phyloP scores from a whole-genome alignment of 1,140 invertebrate species.

The Acromyrmex echinatior region DNA sequence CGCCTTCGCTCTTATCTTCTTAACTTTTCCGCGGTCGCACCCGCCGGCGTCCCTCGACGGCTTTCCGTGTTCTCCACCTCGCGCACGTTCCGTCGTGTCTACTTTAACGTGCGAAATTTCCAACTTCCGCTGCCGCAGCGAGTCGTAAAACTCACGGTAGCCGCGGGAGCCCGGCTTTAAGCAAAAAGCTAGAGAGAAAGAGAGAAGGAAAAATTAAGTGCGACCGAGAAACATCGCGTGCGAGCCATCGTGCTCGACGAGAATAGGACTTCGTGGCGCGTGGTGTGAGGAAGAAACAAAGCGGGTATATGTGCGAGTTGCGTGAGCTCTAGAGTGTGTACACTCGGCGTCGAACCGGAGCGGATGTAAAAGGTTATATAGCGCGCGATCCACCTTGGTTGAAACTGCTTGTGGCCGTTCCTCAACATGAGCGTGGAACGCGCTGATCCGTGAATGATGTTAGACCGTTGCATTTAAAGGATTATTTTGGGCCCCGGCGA shows the following conservation, averaged over 20 bases:
- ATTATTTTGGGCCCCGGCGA: neutral
- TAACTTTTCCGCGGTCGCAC: conserved; percentile 78
- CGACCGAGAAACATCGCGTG: conserved; percentile 61
- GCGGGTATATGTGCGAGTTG: conserved; percentile 17
- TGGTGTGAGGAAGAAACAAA: conserved; percentile 24
- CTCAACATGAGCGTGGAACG: conserved; percentile 64
- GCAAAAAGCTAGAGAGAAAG: conserved; percentile 34
- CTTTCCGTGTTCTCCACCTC: conserved; percentile 7
- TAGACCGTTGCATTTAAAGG: conserved; percentile 3
- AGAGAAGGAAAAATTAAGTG: conserved; percentile 52
- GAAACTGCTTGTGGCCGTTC: conserved; percentile 63
- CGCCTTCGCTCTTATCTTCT: conserved; percentile 77
- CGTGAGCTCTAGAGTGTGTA: conserved; percentile 26
- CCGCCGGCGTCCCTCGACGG: conserved; percentile 61
- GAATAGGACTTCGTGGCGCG: conserved; percentile 36
- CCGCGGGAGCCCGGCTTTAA: conserved; percentile 71
- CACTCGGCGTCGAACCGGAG: conserved; percentile 58
- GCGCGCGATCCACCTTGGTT: conserved; percentile 64
- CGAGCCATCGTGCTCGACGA: conserved; percentile 56
- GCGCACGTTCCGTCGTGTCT: conserved; percentile 47
- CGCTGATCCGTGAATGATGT: conserved; percentile 43
- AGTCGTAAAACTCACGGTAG: conserved; percentile 81
- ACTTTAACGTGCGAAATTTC: conserved; percentile 79
- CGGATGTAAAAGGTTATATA: conserved; percentile 75
- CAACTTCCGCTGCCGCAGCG: conserved; percentile 76